Evolutionary conservation across 2,888 invertebrate genomes (phyloP).

Genomic region (Tuberolachnus salignus): DNA sequence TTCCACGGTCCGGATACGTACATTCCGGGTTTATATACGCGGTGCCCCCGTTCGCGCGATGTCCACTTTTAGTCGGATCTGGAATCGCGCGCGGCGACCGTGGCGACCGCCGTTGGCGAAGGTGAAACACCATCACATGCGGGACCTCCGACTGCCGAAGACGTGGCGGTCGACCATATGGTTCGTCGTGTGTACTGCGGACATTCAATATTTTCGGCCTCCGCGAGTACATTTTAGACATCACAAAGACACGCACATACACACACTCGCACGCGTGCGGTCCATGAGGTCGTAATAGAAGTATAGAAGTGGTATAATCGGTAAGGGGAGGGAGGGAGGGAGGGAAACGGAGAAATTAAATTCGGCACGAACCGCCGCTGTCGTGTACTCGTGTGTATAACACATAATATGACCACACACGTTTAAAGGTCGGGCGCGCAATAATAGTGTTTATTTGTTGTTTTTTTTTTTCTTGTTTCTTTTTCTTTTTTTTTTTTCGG

Average conservation of each 20-base stretch:
- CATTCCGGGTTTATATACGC: no score
- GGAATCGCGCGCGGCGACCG: no score
- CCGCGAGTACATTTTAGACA: conserved; percentile 30
- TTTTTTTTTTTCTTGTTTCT: not conserved
- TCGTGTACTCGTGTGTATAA: not conserved
- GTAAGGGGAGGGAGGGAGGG: conserved; percentile 1
- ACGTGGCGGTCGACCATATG: conserved; percentile 23
- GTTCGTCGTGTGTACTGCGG: not conserved
- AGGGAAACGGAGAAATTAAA: conserved; percentile 36
- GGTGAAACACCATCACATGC: no score
- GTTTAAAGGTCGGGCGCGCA: conserved; percentile 35
- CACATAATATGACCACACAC: conserved; percentile 46
- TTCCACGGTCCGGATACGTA: no score
- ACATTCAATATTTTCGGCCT: conserved; percentile 53
- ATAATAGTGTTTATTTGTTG: conserved; percentile 22
- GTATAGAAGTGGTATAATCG: not conserved
- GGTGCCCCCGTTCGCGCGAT: no score
- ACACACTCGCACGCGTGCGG: not conserved
- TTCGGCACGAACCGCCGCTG: conserved; percentile 36
- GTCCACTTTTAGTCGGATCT: no score
- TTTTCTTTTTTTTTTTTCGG: conserved; percentile 13
- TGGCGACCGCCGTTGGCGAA: no score
- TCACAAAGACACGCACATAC: conserved; percentile 32
- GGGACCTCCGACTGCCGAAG: no score
- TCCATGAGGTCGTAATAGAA: not conserved